Evolutionary conservation across 2,888 invertebrate species (phyloP).

Genomic region (Synanthedon myopaeformis): DNA sequence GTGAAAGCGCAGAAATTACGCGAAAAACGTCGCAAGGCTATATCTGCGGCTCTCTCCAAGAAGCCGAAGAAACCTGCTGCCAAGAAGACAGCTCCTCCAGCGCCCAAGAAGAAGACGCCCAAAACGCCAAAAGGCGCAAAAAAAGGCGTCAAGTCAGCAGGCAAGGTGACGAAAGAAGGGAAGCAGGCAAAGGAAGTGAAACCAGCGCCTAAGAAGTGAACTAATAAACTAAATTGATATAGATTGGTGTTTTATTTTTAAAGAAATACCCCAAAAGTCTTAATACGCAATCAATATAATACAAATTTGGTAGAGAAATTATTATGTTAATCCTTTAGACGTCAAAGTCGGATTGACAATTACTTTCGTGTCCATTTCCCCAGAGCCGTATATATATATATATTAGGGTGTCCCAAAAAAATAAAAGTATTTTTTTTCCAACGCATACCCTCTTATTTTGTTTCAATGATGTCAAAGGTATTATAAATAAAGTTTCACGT

Average conservation of each 20-base stretch:
- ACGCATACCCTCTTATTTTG: too few relatives aligned
- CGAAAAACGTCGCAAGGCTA: constrained; percentile 57
- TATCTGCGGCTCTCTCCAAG: constrained; percentile 61
- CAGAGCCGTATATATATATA: too few relatives aligned
- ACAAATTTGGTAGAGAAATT: too few relatives aligned
- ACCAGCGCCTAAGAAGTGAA: constrained; percentile 34
- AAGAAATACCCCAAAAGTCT: too few relatives aligned
- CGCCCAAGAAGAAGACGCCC: constrained; percentile 43
- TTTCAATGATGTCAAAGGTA: too few relatives aligned
- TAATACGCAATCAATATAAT: too few relatives aligned
- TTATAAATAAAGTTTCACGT: too few relatives aligned
- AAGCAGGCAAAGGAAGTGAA: constrained; percentile 22
- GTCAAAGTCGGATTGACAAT: too few relatives aligned
- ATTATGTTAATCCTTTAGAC: too few relatives aligned
- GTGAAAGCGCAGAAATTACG: constrained; percentile 62
- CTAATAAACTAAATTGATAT: constrained; percentile 13
- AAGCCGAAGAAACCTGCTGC: constrained; percentile 65
- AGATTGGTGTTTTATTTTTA: constrained; percentile 5
- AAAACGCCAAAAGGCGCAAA: constrained; percentile 25
- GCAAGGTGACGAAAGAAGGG: constrained; percentile 7
- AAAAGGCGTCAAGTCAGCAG: constrained; percentile 17
- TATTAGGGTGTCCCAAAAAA: too few relatives aligned
- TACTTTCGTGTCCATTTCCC: too few relatives aligned
- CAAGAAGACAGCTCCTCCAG: constrained; percentile 56
- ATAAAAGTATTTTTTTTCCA: too few relatives aligned